These are phyloP conservation scores for Emys orbicularis DNA, from an alignment of 2,797 vertebrate genomes.

Conservation along the genomic window DNA sequence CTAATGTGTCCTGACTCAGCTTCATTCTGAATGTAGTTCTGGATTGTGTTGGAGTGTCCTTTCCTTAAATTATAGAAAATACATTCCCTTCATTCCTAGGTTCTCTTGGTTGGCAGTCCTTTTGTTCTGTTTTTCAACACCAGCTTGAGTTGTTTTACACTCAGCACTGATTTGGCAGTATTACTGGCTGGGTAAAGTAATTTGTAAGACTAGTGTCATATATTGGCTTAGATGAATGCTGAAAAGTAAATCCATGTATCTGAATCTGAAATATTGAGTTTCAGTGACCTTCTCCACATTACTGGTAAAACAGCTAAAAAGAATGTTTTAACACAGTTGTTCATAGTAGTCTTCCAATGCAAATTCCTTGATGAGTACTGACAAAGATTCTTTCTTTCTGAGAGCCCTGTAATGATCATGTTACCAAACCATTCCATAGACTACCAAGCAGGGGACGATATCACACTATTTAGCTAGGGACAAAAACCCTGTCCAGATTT, in stretches of 20 bases:
- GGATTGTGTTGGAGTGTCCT: neutral
- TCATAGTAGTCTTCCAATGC: neutral
- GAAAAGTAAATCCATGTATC: constrained; percentile 21
- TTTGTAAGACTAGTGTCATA: constrained; percentile 41
- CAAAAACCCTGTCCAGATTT: neutral
- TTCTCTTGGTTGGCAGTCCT: constrained; percentile 45
- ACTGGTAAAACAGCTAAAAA: neutral
- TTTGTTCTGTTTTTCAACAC: constrained; percentile 25
- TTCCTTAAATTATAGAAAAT: neutral
- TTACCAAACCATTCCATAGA: neutral
- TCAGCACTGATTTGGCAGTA: constrained; percentile 31
- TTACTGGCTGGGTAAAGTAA: neutral
- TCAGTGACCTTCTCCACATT: neutral
- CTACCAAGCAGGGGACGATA: neutral
- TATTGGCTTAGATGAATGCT: neutral
- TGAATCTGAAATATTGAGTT: constrained; percentile 9
- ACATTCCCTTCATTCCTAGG: constrained; percentile 46
- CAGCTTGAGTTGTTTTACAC: constrained; percentile 57
- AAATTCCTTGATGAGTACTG: neutral
- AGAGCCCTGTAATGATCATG: neutral
- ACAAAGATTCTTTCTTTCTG: neutral
- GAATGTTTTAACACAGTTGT: neutral
- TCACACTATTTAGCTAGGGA: neutral
- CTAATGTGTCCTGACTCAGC: neutral
- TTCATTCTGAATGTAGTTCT: neutral